Evolutionary conservation across 2,113 vertebrate genomes (phyloP).

Genomic region (Ellobius talpinus): DNA sequence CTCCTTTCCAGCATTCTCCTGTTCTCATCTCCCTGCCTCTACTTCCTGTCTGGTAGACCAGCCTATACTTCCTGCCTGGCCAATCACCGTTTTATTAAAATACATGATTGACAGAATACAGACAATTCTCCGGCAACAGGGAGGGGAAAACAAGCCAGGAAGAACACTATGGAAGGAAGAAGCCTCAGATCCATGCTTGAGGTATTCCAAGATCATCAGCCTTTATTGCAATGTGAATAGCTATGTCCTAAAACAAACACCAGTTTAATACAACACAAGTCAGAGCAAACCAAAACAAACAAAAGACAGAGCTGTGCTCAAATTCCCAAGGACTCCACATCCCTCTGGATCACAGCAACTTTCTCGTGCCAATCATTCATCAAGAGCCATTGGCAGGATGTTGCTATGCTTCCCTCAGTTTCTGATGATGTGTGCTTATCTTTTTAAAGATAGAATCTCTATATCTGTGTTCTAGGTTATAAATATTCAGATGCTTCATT

Average conservation of each 20-base stretch:
- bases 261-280: background rate
- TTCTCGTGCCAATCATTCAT: background rate
- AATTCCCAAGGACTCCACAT: background rate
- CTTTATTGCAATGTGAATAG: background rate
- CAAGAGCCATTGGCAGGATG: background rate
- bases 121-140: no score
- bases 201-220: background rate
- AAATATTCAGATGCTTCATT: slow-evolving; percentile 44
- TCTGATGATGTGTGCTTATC: background rate
- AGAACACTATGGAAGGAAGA: background rate
- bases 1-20: no score
- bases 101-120: no score
- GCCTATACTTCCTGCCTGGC: no score
- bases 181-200: background rate
- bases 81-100: no score
- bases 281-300: background rate
- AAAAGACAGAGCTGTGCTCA: background rate
- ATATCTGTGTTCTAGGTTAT: background rate
- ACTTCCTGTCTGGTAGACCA: no score
- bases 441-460: background rate
- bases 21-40: no score
- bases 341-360: background rate
- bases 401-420: no score
- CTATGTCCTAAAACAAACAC: background rate
- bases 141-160: background rate